Percentiles rank a stretch among this genome's conserved stretches.
Evolutionary conservation across 2,888 invertebrate genomes (phyloP).

Genomic region (Diabrotica balteata): DNA sequence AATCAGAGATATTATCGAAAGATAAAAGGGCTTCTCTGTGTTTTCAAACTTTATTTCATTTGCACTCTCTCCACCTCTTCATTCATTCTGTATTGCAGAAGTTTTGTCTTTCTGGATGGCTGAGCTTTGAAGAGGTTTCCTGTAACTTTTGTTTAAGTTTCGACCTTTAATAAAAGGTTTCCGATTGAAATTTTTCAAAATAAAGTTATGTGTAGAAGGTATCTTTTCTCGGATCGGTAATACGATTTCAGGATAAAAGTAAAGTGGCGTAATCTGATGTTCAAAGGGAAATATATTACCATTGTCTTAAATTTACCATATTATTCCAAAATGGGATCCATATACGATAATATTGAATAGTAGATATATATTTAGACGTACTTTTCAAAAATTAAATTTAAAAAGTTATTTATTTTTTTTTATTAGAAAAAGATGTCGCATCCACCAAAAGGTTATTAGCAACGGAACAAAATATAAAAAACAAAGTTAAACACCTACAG

Average conservation of each 20-base stretch:
- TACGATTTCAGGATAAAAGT: conserved; percentile 8
- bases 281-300: no score
- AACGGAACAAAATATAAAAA: no score
- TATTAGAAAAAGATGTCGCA: no score
- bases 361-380: no score
- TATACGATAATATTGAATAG: no score
- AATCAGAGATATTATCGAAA: conserved; percentile 36
- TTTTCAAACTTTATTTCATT: conserved; percentile 35
- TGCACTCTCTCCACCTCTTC: conserved; percentile 21
- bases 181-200: conserved; percentile 15
- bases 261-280: conserved; percentile 1
- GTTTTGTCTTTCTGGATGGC: conserved; percentile 31
- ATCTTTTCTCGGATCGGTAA: conserved; percentile 9
- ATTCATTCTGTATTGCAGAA: conserved; percentile 30
- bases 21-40: conserved; percentile 32
- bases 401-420: no score
- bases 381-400: no score
- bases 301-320: no score
- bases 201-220: conserved; percentile 16
- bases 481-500: no score
- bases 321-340: no score
- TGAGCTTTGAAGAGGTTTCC: conserved; percentile 31
- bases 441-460: no score
- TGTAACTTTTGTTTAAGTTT: conserved; percentile 31
- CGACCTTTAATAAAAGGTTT: conserved; percentile 26